These are phyloP conservation scores for Elymnias hypermnestra DNA, from an alignment of 1,140 invertebrate genomes.

Conservation along the genomic window DNA sequence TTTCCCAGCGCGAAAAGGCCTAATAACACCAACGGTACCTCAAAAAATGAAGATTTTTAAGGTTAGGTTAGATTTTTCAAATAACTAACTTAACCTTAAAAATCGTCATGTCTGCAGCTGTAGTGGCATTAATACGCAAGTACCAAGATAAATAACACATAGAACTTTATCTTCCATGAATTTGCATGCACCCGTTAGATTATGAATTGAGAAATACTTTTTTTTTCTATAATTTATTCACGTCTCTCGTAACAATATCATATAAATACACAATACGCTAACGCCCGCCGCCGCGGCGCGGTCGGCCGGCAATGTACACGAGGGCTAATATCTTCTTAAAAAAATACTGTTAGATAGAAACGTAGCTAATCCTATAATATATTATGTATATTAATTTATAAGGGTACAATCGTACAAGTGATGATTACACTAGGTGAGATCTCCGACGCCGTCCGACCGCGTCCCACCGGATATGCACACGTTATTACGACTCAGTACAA, in stretches of 20 bases:
- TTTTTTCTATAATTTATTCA: slow-evolving; percentile 72
- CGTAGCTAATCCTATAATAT: slow-evolving; percentile 71
- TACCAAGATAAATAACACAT: slow-evolving; percentile 75
- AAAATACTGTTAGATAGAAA: slow-evolving; percentile 76
- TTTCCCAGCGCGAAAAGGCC: too few relatives aligned
- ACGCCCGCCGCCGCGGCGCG: slow-evolving; percentile 50
- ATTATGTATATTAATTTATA: slow-evolving; percentile 69
- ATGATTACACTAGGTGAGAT: slow-evolving; percentile 72
- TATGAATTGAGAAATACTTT: slow-evolving; percentile 73
- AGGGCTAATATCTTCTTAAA: slow-evolving; percentile 76
- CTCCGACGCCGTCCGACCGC: slow-evolving; percentile 64
- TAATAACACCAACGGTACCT: too few relatives aligned
- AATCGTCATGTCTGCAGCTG: too few relatives aligned
- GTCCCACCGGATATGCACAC: slow-evolving; percentile 70
- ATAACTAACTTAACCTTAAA: too few relatives aligned
- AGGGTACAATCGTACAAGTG: slow-evolving; percentile 67
- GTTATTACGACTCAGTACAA: slow-evolving; percentile 53
- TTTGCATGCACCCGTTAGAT: slow-evolving; percentile 73
- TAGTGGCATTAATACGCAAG: too few relatives aligned
- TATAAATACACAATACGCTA: slow-evolving; percentile 70
- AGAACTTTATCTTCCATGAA: slow-evolving; percentile 64
- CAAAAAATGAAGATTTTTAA: too few relatives aligned
- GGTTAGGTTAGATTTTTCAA: too few relatives aligned
- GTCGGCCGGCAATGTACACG: slow-evolving; percentile 64
- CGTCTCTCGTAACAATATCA: slow-evolving; percentile 71